Conservation (phyloP, 2,888 invertebrate species). For the Macaria liturata region DNA sequence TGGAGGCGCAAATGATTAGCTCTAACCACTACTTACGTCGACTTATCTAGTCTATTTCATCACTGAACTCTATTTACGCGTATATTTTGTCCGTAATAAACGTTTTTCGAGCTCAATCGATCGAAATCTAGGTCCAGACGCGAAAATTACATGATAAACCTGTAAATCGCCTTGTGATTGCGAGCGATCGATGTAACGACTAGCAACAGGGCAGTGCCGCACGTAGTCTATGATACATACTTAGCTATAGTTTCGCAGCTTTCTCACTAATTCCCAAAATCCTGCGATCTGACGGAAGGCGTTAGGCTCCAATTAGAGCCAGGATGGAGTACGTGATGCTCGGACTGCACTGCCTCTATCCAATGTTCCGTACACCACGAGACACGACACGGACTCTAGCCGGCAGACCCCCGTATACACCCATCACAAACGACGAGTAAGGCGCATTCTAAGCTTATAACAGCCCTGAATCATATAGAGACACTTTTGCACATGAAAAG, state of each 20-base stretch:
- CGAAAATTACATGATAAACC: conserved; percentile 38
- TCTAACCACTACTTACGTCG: conserved; percentile 3
- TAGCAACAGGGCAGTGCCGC: conserved; percentile 71
- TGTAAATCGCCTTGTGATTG: conserved; percentile 30
- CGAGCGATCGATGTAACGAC: conserved; percentile 66
- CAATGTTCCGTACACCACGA: conserved; percentile 38
- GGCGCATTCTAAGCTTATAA: conserved; percentile 19
- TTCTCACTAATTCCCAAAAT: conserved; percentile 44
- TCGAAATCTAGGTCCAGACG: conserved; percentile 3
- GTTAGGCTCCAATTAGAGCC: conserved; percentile 27
- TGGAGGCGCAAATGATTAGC: conserved; percentile 8
- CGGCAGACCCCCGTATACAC: conserved; percentile 50
- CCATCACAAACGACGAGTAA: conserved; percentile 34
- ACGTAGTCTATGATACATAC: conserved; percentile 40
- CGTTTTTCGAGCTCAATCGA: neutral
- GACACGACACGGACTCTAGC: conserved; percentile 44
- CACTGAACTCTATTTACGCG: neutral
- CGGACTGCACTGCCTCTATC: conserved; percentile 43
- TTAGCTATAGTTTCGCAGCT: conserved; percentile 38
- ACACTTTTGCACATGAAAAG: conserved; percentile 30
- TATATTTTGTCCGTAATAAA: neutral
- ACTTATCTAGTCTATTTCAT: neutral
- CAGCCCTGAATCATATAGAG: conserved; percentile 15
- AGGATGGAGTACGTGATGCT: conserved; percentile 41
- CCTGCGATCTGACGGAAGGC: conserved; percentile 34